These are phyloP conservation scores for Bruchidius siliquastri DNA, from an alignment of 2,888 invertebrate genomes.

Conservation along the genomic window DNA sequence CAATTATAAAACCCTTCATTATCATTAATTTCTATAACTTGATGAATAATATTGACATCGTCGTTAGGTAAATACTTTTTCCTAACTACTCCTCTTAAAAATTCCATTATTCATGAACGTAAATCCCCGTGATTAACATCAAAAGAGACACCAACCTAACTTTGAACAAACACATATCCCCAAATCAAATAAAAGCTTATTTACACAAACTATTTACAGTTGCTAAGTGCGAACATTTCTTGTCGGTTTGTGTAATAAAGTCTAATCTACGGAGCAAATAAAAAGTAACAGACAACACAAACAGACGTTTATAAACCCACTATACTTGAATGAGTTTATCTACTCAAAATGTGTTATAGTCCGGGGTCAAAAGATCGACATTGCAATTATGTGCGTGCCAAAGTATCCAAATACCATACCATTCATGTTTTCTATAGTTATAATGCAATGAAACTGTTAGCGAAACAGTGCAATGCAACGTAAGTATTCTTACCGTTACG, in stretches of 20 bases:
- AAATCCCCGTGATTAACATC: neutral
- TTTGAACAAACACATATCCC: neutral
- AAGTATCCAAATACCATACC: too few species aligned
- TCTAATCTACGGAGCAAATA: neutral
- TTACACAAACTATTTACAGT: neutral
- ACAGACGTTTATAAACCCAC: neutral
- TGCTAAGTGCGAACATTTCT: neutral
- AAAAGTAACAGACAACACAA: neutral
- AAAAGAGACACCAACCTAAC: neutral
- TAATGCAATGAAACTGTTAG: too few species aligned
- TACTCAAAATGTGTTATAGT: neutral
- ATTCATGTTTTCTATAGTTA: too few species aligned
- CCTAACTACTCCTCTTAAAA: neutral
- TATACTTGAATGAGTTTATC: neutral
- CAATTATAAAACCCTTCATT: too few species aligned
- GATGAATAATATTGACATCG: neutral
- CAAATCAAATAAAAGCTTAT: neutral
- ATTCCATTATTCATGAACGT: neutral
- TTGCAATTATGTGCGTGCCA: too few species aligned
- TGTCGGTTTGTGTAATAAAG: conserved; percentile 1
- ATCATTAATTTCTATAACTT: neutral
- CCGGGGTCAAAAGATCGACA: neutral
- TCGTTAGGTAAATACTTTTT: neutral
- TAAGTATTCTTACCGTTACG: too few species aligned
- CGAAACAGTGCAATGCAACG: too few species aligned